Conservation (phyloP, 2,888 invertebrate genomes). For the Leptogaster cylindrica region DNA sequence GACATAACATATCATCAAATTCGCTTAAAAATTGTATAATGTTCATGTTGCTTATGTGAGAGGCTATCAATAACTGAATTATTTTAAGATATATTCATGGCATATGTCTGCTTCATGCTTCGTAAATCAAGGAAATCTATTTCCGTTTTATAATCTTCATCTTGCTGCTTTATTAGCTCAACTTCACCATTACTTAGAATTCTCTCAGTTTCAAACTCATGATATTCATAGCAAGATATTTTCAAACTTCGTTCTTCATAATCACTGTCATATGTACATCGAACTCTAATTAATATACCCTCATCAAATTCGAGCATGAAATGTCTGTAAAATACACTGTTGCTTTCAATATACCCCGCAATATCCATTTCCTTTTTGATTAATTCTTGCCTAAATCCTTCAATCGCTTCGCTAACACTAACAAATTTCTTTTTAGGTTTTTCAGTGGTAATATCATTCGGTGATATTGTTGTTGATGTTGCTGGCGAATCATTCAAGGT, state of each 20-base stretch:
- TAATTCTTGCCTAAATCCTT: constrained; percentile 46
- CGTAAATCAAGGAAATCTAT: constrained; percentile 7
- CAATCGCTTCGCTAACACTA: constrained; percentile 43
- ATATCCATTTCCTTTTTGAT: constrained; percentile 44
- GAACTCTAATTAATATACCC: constrained; percentile 37
- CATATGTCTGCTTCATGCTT: constrained; percentile 1
- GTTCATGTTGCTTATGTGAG: not conserved
- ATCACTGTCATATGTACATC: constrained; percentile 44
- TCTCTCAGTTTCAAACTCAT: constrained; percentile 39
- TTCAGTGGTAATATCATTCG: not conserved
- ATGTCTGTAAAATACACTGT: constrained; percentile 43
- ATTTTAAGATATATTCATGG: constrained; percentile 22
- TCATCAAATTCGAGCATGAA: constrained; percentile 43
- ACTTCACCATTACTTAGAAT: constrained; percentile 44
- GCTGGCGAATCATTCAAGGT: not conserved
- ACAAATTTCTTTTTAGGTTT: constrained; percentile 28
- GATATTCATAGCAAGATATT: constrained; percentile 44
- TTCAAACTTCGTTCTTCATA: constrained; percentile 41
- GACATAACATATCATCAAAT: not conserved
- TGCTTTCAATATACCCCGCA: constrained; percentile 45
- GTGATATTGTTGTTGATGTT: constrained; percentile 1
- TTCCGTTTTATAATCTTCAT: constrained; percentile 11
- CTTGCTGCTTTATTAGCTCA: constrained; percentile 35
- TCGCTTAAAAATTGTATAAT: constrained; percentile 1
- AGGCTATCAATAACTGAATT: not conserved